These are phyloP conservation scores for Alviniconcha marisindica DNA, from an alignment of 1,140 invertebrate species.

Conservation along the genomic window DNA sequence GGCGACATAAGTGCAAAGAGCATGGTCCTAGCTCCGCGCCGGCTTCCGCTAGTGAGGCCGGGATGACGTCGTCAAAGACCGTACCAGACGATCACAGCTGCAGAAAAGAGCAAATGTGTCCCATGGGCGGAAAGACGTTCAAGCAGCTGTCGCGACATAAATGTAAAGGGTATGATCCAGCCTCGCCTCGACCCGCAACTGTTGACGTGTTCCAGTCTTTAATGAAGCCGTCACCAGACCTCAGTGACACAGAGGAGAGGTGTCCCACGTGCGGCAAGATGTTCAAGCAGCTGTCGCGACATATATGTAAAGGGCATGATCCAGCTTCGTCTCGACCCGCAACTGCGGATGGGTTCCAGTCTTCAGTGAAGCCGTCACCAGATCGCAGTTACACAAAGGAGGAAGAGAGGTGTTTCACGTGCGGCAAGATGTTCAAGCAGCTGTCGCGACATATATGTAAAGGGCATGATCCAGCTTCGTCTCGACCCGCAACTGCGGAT, in stretches of 20 bases:
- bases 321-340: no score
- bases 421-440: no score
- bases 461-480: no score
- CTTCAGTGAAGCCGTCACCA: no score
- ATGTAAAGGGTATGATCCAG: not conserved
- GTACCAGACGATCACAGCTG: not conserved
- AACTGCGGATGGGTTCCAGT: no score
- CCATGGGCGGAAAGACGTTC: not conserved
- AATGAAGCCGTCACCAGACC: not conserved
- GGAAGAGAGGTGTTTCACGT: not conserved
- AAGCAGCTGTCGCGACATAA: not conserved
- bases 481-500: no score
- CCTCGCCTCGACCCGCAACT: not conserved
- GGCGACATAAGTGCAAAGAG: no score
- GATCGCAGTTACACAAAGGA: not conserved
- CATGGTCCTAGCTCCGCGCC: no score
- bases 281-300: not conserved
- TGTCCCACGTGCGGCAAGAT: not conserved
- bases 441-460: no score
- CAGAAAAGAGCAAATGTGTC: not conserved
- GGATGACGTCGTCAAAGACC: no score
- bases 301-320: constrained; percentile 5
- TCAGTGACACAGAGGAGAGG: not conserved
- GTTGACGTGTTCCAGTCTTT: not conserved
- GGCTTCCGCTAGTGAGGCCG: no score